Percentiles rank a stretch among this genome's conserved stretches.
Evolutionary conservation across 2,113 vertebrate genomes (phyloP).

Genomic region (Charadrius vociferus): DNA sequence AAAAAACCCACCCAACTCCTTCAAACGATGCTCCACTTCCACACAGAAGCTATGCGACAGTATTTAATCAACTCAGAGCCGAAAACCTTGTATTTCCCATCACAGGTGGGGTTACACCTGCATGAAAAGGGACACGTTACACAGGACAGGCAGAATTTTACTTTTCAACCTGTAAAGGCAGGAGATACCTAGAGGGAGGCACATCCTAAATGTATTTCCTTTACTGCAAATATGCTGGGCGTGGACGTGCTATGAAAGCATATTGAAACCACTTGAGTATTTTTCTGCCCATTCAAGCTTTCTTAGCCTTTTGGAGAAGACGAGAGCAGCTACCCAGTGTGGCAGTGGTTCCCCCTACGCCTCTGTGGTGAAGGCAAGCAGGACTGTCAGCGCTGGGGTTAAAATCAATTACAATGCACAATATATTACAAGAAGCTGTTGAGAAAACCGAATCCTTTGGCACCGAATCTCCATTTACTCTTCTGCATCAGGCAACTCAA

Average conservation of each 20-base stretch:
- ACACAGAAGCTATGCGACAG: background rate
- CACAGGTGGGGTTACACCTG: background rate
- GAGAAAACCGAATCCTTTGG: background rate
- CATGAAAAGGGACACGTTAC: background rate
- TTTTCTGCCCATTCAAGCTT: background rate
- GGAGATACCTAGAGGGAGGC: background rate
- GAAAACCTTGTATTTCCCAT: background rate
- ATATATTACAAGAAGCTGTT: background rate
- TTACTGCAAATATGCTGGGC: background rate
- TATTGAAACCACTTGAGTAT: background rate
- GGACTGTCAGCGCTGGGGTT: background rate
- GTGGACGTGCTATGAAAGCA: background rate
- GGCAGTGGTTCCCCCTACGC: background rate
- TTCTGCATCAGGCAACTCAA: background rate
- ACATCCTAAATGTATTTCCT: background rate
- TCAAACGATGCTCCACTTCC: background rate
- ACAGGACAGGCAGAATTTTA: background rate
- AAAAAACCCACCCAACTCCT: background rate
- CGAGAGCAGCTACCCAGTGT: background rate
- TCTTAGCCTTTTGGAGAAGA: background rate
- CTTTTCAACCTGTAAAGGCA: background rate
- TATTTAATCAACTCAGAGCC: background rate
- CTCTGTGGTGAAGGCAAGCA: background rate
- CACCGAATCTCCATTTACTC: background rate
- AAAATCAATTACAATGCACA: background rate